Conservation (phyloP, 2,888 invertebrate genomes). For the Idaea dimidiata region DNA sequence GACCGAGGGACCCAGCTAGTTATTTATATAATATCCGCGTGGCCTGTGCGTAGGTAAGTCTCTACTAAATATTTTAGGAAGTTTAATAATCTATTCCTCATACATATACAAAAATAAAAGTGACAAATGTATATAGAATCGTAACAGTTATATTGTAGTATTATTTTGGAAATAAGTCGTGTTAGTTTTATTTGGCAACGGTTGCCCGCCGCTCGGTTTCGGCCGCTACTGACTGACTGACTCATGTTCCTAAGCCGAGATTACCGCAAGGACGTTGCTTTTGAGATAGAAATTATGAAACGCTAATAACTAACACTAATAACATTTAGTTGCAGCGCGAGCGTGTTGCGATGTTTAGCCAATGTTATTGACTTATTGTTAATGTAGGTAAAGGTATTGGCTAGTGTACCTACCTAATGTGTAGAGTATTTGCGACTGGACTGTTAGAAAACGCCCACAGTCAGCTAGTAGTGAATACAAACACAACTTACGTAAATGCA, state of each 20-base stretch:
- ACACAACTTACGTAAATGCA: constrained; percentile 67
- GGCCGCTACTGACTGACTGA: constrained; percentile 48
- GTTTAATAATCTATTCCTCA: not conserved
- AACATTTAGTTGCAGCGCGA: constrained; percentile 34
- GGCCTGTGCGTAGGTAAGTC: too few relatives aligned
- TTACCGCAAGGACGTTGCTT: constrained; percentile 66
- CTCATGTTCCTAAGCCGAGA: constrained; percentile 62
- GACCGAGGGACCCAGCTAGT: too few relatives aligned
- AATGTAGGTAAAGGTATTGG: constrained; percentile 9
- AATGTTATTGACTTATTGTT: too few relatives aligned
- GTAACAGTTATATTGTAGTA: constrained; percentile 33
- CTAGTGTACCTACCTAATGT: not conserved
- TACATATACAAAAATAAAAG: not conserved
- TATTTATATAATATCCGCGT: too few relatives aligned
- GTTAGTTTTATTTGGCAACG: constrained; percentile 59
- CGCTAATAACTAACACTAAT: constrained; percentile 30
- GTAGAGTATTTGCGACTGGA: not conserved
- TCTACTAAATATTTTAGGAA: too few relatives aligned
- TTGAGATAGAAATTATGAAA: constrained; percentile 56
- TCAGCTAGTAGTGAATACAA: constrained; percentile 42
- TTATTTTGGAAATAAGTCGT: constrained; percentile 51
- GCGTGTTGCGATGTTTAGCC: constrained; percentile 17
- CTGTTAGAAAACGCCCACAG: constrained; percentile 49
- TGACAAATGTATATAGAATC: not conserved
- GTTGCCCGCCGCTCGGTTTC: constrained; percentile 49